Conservation (phyloP, 2,888 invertebrate genomes). For the Buathra laborator region DNA sequence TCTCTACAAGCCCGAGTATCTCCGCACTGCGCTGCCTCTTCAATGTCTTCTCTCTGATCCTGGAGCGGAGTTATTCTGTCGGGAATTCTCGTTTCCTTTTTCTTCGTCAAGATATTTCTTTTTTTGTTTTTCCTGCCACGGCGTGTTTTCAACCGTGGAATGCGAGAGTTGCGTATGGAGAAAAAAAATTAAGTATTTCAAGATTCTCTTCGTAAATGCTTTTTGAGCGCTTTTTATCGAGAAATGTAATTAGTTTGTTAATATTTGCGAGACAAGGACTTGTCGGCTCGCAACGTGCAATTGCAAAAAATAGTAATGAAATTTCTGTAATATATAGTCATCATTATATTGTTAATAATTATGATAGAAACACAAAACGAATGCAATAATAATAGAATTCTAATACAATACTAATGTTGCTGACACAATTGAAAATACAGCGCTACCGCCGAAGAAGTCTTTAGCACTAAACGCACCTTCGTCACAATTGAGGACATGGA, state of each 20-base stretch:
- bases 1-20: slow-evolving; percentile 27
- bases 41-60: slow-evolving; percentile 56
- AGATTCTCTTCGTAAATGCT: slow-evolving; percentile 1
- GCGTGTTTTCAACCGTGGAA: not conserved
- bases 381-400: too few species aligned
- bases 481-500: not conserved
- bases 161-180: not conserved
- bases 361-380: too few species aligned
- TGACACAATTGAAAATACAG: too few species aligned
- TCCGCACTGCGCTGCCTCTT: slow-evolving; percentile 20
- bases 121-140: not conserved
- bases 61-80: slow-evolving; percentile 47
- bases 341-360: too few species aligned
- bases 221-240: not conserved
- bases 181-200: not conserved
- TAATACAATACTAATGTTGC: too few species aligned
- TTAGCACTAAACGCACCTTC: not conserved
- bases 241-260: not conserved
- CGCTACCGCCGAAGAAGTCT: not conserved
- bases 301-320: too few species aligned
- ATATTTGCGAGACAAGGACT: not conserved
- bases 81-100: slow-evolving; percentile 46
- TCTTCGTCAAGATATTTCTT: slow-evolving; percentile 44
- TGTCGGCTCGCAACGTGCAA: too few species aligned
- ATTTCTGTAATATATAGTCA: too few species aligned